Percentiles rank a stretch among this genome's conserved stretches.
Evolutionary conservation across 2,888 invertebrate species (phyloP).

Genomic region (Antitype chi): DNA sequence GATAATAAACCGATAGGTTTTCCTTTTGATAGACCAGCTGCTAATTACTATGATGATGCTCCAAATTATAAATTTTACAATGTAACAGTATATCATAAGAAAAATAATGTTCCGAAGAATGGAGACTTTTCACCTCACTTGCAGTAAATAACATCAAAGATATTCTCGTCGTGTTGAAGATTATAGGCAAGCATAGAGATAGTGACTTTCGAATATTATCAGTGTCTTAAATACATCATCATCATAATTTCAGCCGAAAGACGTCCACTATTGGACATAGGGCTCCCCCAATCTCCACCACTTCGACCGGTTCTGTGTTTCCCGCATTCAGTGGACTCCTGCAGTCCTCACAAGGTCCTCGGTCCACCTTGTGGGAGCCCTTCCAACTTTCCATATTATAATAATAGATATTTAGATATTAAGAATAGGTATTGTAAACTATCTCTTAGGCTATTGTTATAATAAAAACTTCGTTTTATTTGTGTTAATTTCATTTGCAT

Average conservation of each 20-base stretch:
- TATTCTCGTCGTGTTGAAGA: too few relatives aligned
- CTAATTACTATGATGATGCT: slow-evolving; percentile 68
- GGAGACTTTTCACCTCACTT: slow-evolving; percentile 80
- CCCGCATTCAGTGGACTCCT: too few relatives aligned
- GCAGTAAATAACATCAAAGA: slow-evolving; percentile 66
- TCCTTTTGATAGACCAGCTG: slow-evolving; percentile 83
- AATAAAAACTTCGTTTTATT: slow-evolving; percentile 5
- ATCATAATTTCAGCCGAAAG: too few relatives aligned
- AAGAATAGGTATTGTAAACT: neutral
- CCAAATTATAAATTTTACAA: slow-evolving; percentile 84
- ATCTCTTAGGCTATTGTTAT: slow-evolving; percentile 6
- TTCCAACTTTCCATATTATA: too few relatives aligned
- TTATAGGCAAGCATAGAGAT: too few relatives aligned
- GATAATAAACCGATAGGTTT: slow-evolving; percentile 84
- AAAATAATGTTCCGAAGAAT: slow-evolving; percentile 66
- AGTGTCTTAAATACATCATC: too few relatives aligned
- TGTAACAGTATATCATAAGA: slow-evolving; percentile 80
- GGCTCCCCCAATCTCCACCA: too few relatives aligned
- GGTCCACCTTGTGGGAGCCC: too few relatives aligned
- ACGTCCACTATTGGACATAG: too few relatives aligned
- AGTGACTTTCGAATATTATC: too few relatives aligned
- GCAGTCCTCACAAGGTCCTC: too few relatives aligned
- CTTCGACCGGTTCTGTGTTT: too few relatives aligned
- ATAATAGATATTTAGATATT: neutral
- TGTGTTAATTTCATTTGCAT: neutral